Evolutionary conservation across 2,797 vertebrate genomes (phyloP), one percentile per base, ranked within the genome.

Genomic region (Malacoraja senta): DNA sequence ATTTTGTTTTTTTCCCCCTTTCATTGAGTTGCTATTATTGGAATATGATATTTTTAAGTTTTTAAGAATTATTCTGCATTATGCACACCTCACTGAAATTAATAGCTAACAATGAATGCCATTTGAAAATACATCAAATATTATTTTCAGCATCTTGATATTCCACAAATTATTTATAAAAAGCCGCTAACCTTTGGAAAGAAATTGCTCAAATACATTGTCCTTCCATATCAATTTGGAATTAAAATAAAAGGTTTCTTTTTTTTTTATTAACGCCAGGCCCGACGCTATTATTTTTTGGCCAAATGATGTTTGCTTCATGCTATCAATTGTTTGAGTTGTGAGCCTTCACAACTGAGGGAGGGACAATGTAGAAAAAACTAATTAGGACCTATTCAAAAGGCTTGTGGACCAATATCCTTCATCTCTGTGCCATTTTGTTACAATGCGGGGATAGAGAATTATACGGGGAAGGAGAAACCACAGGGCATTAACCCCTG

Each of bases 341-440:
- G 63, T 68, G 63, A 32, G n/a, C 63, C 84, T 88, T n/a, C 19
- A 17, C 24, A 72, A 38, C 71, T 92, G 68, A 92, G 35, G 68
- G 68, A 91, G 24, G 38, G 38, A 74, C 71, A 91, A 92, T 53
- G 26, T 38, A 44, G 72, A 92, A 92, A 38, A 71, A 76, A 92
- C 90, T 92, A 92, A 92, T 92, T 92, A 92, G 90, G 44, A 44
- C 44, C 71, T 76, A 74, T 92, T 76, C 38, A 76, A 76, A 92
- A 92, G 90, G 44, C 58, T 92, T 76, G 24, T 58, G 38, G 90
- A 76, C 90, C 90, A 74, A 53, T 92, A 76, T 19, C 44, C 71
- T 92, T 92, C 71, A 92, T 74, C 90, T 53, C 68, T n/a, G 35
- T 92, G 71, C 63, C 63, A 88, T 68, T 88, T 68, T 35, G 84